These are phyloP conservation scores for Standfussiana lucernea DNA, from an alignment of 2,888 invertebrate species.

Conservation along the genomic window DNA sequence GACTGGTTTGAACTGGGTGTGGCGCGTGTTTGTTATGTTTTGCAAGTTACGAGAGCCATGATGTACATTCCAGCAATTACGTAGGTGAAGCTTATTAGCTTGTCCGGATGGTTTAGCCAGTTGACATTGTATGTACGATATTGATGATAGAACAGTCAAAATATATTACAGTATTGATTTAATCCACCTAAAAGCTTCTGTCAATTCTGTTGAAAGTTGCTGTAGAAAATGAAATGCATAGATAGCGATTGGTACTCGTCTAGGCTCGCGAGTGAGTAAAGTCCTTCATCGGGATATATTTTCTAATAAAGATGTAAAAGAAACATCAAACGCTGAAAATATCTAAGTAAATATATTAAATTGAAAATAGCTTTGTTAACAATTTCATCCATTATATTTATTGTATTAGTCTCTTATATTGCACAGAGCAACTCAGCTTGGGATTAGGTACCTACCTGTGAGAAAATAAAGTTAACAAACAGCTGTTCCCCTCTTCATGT, in stretches of 20 bases:
- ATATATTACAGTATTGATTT: not conserved
- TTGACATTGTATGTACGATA: not conserved
- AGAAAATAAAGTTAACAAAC: slow-evolving; percentile 21
- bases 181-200: not conserved
- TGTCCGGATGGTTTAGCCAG: not conserved
- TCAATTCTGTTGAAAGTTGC: not conserved
- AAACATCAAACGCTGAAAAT: not conserved
- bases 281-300: not conserved
- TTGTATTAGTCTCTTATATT: not conserved
- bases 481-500: slow-evolving; percentile 36
- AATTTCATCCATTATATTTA: not conserved
- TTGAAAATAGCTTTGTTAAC: not conserved
- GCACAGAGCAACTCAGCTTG: not conserved
- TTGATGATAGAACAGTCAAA: not conserved
- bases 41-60: not conserved
- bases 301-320: not conserved
- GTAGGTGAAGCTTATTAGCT: not conserved
- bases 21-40: not conserved
- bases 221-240: not conserved
- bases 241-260: not conserved
- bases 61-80: not conserved
- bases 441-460: not conserved
- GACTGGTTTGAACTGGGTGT: slow-evolving; percentile 9
- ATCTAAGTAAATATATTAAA: not conserved
- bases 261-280: not conserved